Percentiles rank a stretch among this genome's conserved stretches.
Evolutionary conservation across 2,797 vertebrate species (phyloP).

Genomic region (Pipistrellus kuhlii): DNA sequence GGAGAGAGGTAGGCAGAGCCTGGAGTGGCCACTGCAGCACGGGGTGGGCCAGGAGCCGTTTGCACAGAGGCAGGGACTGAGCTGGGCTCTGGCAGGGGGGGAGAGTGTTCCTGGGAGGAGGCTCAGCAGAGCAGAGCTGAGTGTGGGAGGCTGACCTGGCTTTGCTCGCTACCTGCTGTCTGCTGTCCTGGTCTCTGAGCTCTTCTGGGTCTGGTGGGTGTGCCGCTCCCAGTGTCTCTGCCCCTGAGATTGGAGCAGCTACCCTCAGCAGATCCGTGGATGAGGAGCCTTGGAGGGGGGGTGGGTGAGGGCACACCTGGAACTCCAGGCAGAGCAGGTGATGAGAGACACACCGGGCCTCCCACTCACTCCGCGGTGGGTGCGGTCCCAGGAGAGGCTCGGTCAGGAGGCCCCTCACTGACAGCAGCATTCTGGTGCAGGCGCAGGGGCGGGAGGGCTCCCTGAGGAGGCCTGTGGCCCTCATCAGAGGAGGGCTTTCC

Average conservation of each 20-base stretch:
- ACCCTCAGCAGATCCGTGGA: background rate
- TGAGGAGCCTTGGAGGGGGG: rapidly evolving
- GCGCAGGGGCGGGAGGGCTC: background rate
- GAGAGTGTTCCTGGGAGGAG: background rate
- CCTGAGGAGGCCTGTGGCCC: rapidly evolving
- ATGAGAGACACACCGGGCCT: background rate
- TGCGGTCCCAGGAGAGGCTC: rapidly evolving
- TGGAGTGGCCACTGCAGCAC: background rate
- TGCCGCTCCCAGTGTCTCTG: background rate
- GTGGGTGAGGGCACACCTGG: background rate
- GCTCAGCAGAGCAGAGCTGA: background rate
- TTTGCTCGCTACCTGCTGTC: background rate
- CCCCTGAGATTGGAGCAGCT: too few species aligned
- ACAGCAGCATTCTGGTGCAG: background rate
- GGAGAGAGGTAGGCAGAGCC: rapidly evolving
- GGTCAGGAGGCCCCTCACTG: rapidly evolving
- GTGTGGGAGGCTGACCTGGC: background rate
- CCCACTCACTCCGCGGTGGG: background rate
- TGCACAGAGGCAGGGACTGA: background rate
- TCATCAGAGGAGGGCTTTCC: rapidly evolving
- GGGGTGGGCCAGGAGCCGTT: background rate
- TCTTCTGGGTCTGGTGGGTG: rapidly evolving
- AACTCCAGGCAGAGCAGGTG: background rate
- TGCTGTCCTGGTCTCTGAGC: background rate
- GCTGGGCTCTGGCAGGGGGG: background rate